Base-by-base conservation (phyloP, 2,888 invertebrate species). In the Perdita meconis region DNA sequence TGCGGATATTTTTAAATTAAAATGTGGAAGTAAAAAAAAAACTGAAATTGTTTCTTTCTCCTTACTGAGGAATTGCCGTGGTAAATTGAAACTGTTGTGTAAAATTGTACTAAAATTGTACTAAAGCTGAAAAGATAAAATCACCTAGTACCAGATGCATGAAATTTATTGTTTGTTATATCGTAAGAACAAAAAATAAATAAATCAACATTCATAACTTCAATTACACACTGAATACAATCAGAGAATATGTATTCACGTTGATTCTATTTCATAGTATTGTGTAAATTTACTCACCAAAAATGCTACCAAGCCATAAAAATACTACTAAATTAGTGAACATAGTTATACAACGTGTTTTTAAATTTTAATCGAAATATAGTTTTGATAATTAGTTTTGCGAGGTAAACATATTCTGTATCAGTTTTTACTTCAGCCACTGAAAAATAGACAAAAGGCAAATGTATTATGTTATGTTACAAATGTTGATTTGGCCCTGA, bases 401-500 rank as follows among this genome's bases (percentile, higher is more conserved):
- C 44, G 16, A 42, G 51, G 64, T 69, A 67, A 65, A 68, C 36
- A 59, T 76, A 57, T 51, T 70, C 34, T 60, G 42, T n/a, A 47
- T 63, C 55, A 76, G 38, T 47, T 74, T 64, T 69, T 73, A 42
- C 53, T 53, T 66, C 53, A 50, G 38, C 19, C 36, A 78, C 63
- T 78, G 53, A 51, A 83, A n/a, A 76, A 71, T 57, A 60, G 70
- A 76, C 56, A 71, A 66, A 76, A 80, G n/a, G 40, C 16, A 56
- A 77, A 67, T 55, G 10, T 75, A 63, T 75, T 78, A 61, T 74
- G 72, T 77, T 67, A 59, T 68, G 86, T 89, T 90, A 90, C 85
- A 90, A 91, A 90, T 90, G 90, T 90, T 90, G 90, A 90, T 91
- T 91, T 89, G 90, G 89, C 89, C 91, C 91, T 90, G 90, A 91